Percentiles rank a stretch among this genome's conserved stretches.
These are phyloP conservation scores for Moxostoma hubbsi DNA, from an alignment of 2,797 vertebrate species.

Conservation along the genomic window DNA sequence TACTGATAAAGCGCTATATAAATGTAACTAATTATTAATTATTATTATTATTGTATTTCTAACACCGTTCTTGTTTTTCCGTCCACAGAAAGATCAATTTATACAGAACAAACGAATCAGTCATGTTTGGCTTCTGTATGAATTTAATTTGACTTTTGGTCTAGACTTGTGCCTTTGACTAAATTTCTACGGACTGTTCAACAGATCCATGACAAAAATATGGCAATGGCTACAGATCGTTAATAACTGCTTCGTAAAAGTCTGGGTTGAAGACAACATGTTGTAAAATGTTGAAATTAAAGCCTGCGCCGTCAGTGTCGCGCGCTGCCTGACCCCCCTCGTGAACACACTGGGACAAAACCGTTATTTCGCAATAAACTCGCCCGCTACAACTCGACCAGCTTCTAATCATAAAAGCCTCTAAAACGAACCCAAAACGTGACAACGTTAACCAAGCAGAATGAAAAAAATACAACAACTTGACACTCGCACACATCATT, in stretches of 20 bases:
- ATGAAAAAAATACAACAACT: neutral
- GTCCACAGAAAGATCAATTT: neutral
- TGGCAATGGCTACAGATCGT: neutral
- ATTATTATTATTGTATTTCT: no score
- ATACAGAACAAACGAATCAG: no score
- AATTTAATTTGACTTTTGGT: slow-evolving; percentile 22
- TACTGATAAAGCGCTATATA: no score
- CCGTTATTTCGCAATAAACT: slow-evolving; percentile 72
- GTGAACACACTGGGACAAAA: slow-evolving; percentile 46
- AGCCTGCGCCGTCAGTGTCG: neutral
- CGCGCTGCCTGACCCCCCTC: slow-evolving; percentile 10
- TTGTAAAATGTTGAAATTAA: neutral
- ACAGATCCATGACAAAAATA: slow-evolving; percentile 6
- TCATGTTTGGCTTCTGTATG: neutral
- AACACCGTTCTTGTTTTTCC: no score
- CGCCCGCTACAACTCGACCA: neutral
- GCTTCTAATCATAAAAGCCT: neutral
- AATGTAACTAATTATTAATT: no score
- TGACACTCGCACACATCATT: neutral
- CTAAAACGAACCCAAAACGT: neutral
- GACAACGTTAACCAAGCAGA: neutral
- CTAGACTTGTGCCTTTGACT: slow-evolving; percentile 20
- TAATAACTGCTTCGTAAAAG: neutral
- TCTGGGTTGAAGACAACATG: neutral
- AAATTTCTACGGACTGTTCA: slow-evolving; percentile 28